These are phyloP conservation scores for Myotis pilosus DNA, from an alignment of 2,797 vertebrate genomes.

Conservation along the genomic window DNA sequence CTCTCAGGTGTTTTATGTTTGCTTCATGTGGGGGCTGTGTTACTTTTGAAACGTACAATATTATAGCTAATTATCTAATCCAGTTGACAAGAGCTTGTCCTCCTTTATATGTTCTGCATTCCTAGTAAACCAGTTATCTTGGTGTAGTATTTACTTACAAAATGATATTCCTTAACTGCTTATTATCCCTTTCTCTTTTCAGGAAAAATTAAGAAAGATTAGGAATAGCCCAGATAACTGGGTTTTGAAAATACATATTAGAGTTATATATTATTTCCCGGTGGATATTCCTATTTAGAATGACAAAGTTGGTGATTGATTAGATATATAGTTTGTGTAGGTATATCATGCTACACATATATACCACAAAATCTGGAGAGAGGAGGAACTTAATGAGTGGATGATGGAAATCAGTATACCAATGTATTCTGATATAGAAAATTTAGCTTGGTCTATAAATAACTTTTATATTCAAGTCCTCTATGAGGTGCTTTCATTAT, in stretches of 20 bases:
- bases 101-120: not conserved
- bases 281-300: not conserved
- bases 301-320: not conserved
- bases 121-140: not conserved
- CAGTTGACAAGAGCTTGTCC: not conserved
- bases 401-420: not conserved
- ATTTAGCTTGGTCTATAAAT: not conserved
- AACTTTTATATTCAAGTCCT: not conserved
- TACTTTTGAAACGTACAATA: not conserved
- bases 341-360: not conserved
- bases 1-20: not conserved
- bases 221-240: not conserved
- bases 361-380: not conserved
- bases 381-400: not conserved
- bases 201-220: not conserved
- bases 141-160: not conserved
- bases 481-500: not conserved
- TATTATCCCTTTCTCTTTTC: slow-evolving; percentile 9
- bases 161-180: not conserved
- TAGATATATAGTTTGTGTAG: not conserved
- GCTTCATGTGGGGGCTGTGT: not conserved
- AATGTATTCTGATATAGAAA: not conserved
- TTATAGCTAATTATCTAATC: not conserved
- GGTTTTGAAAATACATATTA: not conserved
- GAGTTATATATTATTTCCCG: not conserved